phyloP scores from a whole-genome alignment of 2,113 vertebrate species.

The Hippoglossus stenolepis region DNA sequence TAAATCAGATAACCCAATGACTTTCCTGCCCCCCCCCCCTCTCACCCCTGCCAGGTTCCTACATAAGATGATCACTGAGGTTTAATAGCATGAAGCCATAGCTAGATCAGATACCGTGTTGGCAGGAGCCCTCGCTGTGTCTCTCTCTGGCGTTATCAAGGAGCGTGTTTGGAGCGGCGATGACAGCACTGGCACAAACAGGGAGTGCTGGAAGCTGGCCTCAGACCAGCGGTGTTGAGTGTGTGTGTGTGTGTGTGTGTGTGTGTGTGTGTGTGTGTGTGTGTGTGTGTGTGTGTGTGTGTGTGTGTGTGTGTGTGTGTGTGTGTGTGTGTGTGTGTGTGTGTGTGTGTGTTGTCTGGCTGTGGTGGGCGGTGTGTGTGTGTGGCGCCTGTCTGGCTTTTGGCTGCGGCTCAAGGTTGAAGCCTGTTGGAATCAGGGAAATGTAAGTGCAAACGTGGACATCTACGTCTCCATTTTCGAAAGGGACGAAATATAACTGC shows the following conservation, averaged over 20 bases:
- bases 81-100: constrained; percentile 50
- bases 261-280: constrained; percentile 3
- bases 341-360: constrained; percentile 12
- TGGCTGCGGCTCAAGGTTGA: constrained; percentile 65
- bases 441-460: constrained; percentile 43
- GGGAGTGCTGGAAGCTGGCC: constrained; percentile 63
- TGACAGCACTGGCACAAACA: constrained; percentile 65
- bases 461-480: constrained; percentile 8
- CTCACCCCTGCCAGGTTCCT: constrained; percentile 34
- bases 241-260: constrained; percentile 29
- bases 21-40: constrained; percentile 29
- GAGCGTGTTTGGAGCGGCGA: constrained; percentile 57
- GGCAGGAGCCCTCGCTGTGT: constrained; percentile 46
- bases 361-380: not conserved
- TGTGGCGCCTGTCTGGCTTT: constrained; percentile 41
- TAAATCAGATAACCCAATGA: constrained; percentile 37
- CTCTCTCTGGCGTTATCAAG: constrained; percentile 56
- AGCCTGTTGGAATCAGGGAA: constrained; percentile 56
- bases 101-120: constrained; percentile 59
- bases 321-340: constrained; percentile 8
- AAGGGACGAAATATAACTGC: constrained; percentile 7
- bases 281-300: constrained; percentile 2
- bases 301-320: constrained; percentile 6
- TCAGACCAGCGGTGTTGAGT: constrained; percentile 49
- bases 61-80: constrained; percentile 53